A percentile compares a stretch with the other conserved stretches of the same genome.
These are phyloP conservation scores for Thymelicus acteon DNA, from an alignment of 2,888 invertebrate genomes.

Conservation along the genomic window DNA sequence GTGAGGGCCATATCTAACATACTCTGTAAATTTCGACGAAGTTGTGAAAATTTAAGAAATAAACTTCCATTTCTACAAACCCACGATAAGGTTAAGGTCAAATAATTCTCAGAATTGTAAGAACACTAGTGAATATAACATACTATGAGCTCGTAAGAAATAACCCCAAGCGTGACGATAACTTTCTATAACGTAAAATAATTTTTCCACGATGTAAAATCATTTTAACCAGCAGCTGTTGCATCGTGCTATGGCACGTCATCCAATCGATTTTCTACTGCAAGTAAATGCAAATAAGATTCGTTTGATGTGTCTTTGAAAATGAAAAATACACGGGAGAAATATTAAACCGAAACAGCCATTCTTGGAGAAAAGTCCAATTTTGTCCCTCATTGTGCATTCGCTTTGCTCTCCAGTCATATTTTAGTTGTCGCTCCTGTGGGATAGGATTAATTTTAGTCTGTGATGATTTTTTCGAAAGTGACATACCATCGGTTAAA, in stretches of 20 bases:
- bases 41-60: too few species aligned
- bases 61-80: too few species aligned
- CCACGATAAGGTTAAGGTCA: neutral
- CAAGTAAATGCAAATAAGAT: constrained; percentile 15
- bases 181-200: constrained; percentile 43
- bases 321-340: constrained; percentile 46
- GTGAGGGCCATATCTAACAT: too few species aligned
- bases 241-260: neutral
- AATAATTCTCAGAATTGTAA: neutral
- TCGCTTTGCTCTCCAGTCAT: constrained; percentile 64
- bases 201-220: constrained; percentile 46
- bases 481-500: constrained; percentile 42
- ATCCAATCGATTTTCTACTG: constrained; percentile 24
- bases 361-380: constrained; percentile 63
- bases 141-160: constrained; percentile 22
- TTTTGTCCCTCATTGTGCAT: constrained; percentile 67
- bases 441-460: constrained; percentile 43
- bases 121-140: neutral
- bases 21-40: too few species aligned
- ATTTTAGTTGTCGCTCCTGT: constrained; percentile 61
- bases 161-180: constrained; percentile 23
- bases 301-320: constrained; percentile 19
- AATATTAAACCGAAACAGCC: constrained; percentile 58
- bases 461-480: constrained; percentile 24
- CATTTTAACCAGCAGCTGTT: constrained; percentile 48